A percentile compares a stretch with the other conserved stretches of the same genome.
Conservation (phyloP, 2,888 invertebrate genomes). For the Odontothrips loti region DNA sequence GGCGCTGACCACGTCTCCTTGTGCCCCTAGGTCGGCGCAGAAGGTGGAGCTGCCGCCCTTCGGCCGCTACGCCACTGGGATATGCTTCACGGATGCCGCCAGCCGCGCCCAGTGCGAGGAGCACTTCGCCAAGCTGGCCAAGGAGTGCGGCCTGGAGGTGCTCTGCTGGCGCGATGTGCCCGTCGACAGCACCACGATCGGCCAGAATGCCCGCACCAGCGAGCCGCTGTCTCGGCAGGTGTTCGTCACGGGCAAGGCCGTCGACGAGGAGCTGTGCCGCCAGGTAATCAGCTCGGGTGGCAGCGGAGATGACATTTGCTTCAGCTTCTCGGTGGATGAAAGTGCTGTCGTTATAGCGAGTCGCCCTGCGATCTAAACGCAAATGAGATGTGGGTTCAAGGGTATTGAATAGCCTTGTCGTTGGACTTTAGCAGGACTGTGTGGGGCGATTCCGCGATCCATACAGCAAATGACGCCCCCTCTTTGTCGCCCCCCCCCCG, state of each 20-base stretch:
- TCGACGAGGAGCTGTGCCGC: slow-evolving; percentile 58
- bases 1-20: slow-evolving; percentile 38
- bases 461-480: too few relatives aligned
- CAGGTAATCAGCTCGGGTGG: slow-evolving; percentile 56
- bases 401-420: too few relatives aligned
- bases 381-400: too few relatives aligned
- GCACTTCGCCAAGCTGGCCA: slow-evolving; percentile 75
- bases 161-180: slow-evolving; percentile 94
- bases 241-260: slow-evolving; percentile 57
- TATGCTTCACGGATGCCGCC: slow-evolving; percentile 84
- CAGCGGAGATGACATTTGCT: too few relatives aligned
- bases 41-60: slow-evolving; percentile 78
- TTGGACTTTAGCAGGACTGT: too few relatives aligned
- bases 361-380: too few relatives aligned
- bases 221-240: slow-evolving; percentile 98
- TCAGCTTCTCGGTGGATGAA: too few relatives aligned
- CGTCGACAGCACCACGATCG: slow-evolving; percentile 78
- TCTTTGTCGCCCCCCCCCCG: too few relatives aligned
- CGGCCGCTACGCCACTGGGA: slow-evolving; percentile 94
- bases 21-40: slow-evolving; percentile 72
- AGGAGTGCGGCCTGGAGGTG: slow-evolving; percentile 72
- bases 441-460: too few relatives aligned
- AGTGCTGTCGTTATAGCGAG: too few relatives aligned
- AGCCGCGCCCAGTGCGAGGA: slow-evolving; percentile 75
- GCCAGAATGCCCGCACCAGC: slow-evolving; percentile 84